These are phyloP conservation scores for Glyptemys insculpta DNA, from an alignment of 2,797 vertebrate species.

Conservation along the genomic window DNA sequence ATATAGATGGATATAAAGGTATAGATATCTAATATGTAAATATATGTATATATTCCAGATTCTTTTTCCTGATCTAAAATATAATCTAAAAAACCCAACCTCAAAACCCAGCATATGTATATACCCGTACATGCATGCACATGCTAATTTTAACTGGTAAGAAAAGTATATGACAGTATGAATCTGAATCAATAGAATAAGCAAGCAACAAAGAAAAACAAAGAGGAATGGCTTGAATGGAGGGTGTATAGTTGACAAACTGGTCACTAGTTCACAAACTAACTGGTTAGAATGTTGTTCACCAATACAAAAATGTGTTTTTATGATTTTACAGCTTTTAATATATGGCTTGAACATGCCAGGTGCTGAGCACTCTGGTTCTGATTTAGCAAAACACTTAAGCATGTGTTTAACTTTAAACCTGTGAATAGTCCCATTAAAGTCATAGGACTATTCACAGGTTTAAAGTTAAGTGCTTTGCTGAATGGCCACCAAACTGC, in stretches of 20 bases:
- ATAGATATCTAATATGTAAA: neutral
- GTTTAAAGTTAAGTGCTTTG: accelerated
- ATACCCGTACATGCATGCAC: neutral
- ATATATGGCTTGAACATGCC: accelerated
- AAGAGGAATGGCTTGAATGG: neutral
- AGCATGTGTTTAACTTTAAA: neutral
- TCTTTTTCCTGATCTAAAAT: neutral
- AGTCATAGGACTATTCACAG: neutral
- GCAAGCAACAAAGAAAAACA: conserved; percentile 38
- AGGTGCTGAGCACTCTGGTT: neutral
- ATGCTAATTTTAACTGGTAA: conserved; percentile 9
- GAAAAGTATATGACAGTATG: neutral
- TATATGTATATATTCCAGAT: neutral
- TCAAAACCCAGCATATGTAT: neutral
- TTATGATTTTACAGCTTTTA: neutral
- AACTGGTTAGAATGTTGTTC: conserved; percentile 11
- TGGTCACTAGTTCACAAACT: neutral
- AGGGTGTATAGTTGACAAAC: neutral
- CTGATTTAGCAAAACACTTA: neutral
- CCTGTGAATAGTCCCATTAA: accelerated
- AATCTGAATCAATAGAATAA: neutral
- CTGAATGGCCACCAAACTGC: neutral
- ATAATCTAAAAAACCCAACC: neutral
- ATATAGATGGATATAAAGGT: neutral
- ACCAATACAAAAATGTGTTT: neutral